Evolutionary conservation across 2,888 invertebrate species (phyloP).

Genomic region (Bibio marci): DNA sequence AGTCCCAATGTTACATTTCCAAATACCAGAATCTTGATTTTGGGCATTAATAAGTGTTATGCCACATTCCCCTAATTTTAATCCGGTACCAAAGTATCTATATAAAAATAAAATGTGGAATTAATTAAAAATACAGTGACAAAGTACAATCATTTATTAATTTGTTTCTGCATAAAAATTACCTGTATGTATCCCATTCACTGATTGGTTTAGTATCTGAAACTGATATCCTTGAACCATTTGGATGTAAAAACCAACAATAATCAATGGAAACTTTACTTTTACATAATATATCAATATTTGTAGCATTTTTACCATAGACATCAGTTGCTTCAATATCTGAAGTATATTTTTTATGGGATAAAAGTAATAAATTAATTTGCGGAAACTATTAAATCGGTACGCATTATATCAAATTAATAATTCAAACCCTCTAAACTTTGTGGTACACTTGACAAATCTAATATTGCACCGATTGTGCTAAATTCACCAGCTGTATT

Average conservation of each 20-base stretch:
- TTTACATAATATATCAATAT: constrained; percentile 6
- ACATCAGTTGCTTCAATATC: constrained; percentile 5
- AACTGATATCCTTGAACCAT: constrained; percentile 6
- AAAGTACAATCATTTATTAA: neutral
- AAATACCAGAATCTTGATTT: constrained; percentile 26
- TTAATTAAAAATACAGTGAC: too few relatives aligned
- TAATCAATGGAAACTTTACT: constrained; percentile 7
- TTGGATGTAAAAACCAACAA: constrained; percentile 9
- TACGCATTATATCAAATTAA: too few relatives aligned
- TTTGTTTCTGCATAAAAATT: neutral
- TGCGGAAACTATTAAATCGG: too few relatives aligned
- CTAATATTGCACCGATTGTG: constrained; percentile 3
- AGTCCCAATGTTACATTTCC: constrained; percentile 35
- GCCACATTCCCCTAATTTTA: constrained; percentile 31
- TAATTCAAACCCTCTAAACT: too few relatives aligned
- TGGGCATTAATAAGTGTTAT: constrained; percentile 27
- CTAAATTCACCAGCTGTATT: constrained; percentile 10
- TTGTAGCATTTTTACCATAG: constrained; percentile 2
- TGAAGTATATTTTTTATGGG: too few relatives aligned
- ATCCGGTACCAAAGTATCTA: constrained; percentile 31
- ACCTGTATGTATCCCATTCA: neutral
- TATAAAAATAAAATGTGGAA: neutral
- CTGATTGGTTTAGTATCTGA: constrained; percentile 1
- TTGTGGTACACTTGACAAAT: constrained; percentile 5
- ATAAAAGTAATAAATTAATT: too few relatives aligned